phyloP scores from a whole-genome alignment of 2,113 vertebrate genomes.

The Limanda limanda region DNA sequence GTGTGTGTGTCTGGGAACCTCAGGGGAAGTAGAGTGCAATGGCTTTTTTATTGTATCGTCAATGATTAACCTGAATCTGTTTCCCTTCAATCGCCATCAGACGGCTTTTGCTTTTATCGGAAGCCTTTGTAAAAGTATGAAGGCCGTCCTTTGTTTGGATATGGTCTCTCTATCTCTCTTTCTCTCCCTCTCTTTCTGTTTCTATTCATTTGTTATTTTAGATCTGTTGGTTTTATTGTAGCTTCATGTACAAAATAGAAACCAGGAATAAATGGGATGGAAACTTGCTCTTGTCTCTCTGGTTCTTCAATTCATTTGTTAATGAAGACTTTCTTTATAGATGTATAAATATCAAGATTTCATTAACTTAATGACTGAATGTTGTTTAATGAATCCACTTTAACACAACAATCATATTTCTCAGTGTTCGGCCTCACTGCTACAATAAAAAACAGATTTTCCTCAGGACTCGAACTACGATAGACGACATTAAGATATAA shows the following conservation, averaged over 20 bases:
- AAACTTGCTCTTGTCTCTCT: constrained; percentile 28
- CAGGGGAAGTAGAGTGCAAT: constrained; percentile 69
- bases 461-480: no score
- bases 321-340: background rate
- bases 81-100: constrained; percentile 46
- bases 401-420: background rate
- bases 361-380: background rate
- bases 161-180: constrained; percentile 2
- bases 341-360: background rate
- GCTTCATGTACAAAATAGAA: constrained; percentile 69
- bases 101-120: constrained; percentile 55
- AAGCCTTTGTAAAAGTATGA: constrained; percentile 45
- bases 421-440: no score
- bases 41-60: constrained; percentile 49
- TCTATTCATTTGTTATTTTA: constrained; percentile 46
- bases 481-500: no score
- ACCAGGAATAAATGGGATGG: constrained; percentile 69
- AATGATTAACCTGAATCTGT: constrained; percentile 55
- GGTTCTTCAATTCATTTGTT: background rate
- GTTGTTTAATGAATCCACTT: background rate
- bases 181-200: constrained; percentile 1
- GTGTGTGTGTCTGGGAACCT: constrained; percentile 61
- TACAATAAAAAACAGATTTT: no score
- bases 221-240: constrained; percentile 60
- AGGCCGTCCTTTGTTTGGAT: constrained; percentile 23